A percentile compares a stretch with the other conserved stretches of the same genome.
phyloP scores from a whole-genome alignment of 1,140 invertebrate species.

The Apis laboriosa region DNA sequence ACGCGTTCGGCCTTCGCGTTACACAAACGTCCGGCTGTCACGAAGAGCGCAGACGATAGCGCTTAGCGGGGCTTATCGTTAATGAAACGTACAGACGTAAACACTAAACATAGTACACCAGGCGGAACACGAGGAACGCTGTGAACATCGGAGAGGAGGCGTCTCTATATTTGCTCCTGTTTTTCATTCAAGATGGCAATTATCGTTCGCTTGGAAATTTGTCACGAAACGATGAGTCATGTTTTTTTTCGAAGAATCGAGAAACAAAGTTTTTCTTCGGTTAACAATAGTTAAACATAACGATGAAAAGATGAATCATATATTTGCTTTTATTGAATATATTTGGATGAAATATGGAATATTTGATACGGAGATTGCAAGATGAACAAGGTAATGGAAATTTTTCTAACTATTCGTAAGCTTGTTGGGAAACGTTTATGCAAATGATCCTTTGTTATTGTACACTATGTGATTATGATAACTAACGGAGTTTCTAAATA shows the following conservation, averaged over 20 bases:
- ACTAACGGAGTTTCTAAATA: neutral
- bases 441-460: constrained; percentile 9
- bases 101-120: constrained; percentile 52
- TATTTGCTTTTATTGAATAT: neutral
- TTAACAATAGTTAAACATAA: neutral
- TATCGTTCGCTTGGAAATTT: neutral
- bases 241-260: neutral
- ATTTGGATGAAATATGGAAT: neutral
- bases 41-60: constrained; percentile 44
- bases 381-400: neutral
- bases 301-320: neutral
- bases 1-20: constrained; percentile 24
- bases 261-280: neutral
- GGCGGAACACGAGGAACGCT: constrained; percentile 50
- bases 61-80: constrained; percentile 62
- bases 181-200: neutral
- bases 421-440: neutral
- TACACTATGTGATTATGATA: neutral
- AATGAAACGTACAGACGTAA: constrained; percentile 63
- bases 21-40: constrained; percentile 35
- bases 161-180: neutral
- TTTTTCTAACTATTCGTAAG: neutral
- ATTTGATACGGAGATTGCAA: too few relatives aligned
- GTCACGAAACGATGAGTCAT: neutral
- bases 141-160: constrained; percentile 12